Evolutionary conservation across 2,888 invertebrate species (phyloP).

Genomic region (Crocallis elinguaria): DNA sequence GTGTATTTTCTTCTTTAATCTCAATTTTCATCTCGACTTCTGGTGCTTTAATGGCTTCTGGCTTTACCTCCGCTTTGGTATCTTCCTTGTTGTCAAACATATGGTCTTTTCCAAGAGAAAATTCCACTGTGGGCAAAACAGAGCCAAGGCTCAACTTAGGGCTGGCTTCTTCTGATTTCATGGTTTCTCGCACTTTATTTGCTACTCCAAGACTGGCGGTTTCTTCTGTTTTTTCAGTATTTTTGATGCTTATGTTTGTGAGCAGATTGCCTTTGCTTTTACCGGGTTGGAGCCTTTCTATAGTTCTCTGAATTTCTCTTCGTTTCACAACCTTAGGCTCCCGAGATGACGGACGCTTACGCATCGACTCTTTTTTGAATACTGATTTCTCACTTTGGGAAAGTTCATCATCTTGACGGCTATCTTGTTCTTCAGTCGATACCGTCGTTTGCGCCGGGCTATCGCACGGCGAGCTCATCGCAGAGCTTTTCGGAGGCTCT

Average conservation of each 20-base stretch:
- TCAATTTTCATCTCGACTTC: slow-evolving; percentile 40
- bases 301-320: slow-evolving; percentile 91
- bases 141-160: slow-evolving; percentile 94
- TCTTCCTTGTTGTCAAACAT: slow-evolving; percentile 79
- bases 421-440: slow-evolving; percentile 85
- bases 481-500: slow-evolving; percentile 91
- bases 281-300: slow-evolving; percentile 93
- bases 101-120: slow-evolving; percentile 87
- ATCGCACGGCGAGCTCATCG: slow-evolving; percentile 91
- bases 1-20: slow-evolving; percentile 27
- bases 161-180: slow-evolving; percentile 87
- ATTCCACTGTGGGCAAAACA: slow-evolving; percentile 90
- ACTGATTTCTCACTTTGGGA: slow-evolving; percentile 68
- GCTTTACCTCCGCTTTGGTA: slow-evolving; percentile 37
- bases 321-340: slow-evolving; percentile 78
- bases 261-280: slow-evolving; percentile 94
- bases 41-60: slow-evolving; percentile 27
- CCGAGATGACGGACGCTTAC: slow-evolving; percentile 77
- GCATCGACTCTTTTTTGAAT: slow-evolving; percentile 71
- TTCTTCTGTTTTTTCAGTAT: slow-evolving; percentile 85
- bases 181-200: slow-evolving; percentile 85
- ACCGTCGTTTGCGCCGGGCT: slow-evolving; percentile 89
- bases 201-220: slow-evolving; percentile 78
- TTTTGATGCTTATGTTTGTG: slow-evolving; percentile 86
- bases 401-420: slow-evolving; percentile 73